These are phyloP conservation scores for Gulo gulo DNA, from an alignment of 2,113 vertebrate genomes.

Conservation along the genomic window DNA sequence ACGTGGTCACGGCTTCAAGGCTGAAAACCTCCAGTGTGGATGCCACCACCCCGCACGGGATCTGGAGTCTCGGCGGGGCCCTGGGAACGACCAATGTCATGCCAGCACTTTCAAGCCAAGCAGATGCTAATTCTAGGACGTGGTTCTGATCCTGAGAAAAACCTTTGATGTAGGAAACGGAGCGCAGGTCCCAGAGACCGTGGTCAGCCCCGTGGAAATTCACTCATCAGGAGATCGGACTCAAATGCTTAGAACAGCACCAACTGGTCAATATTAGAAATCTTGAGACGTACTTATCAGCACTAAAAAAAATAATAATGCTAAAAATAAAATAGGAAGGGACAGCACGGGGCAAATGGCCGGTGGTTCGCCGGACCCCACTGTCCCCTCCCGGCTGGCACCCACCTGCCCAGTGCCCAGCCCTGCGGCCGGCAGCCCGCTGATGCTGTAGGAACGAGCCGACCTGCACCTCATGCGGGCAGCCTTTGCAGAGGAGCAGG, in stretches of 20 bases:
- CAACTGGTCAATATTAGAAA: accelerated
- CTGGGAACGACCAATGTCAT: accelerated
- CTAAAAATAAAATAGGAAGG: neutral
- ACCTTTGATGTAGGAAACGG: accelerated
- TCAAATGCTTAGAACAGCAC: too few relatives aligned
- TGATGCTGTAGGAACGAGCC: too few relatives aligned
- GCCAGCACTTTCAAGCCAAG: too few relatives aligned
- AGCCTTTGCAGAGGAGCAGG: too few relatives aligned
- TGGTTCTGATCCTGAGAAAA: neutral
- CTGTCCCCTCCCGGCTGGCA: neutral
- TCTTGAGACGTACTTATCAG: neutral
- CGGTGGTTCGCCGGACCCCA: accelerated
- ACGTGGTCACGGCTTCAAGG: accelerated
- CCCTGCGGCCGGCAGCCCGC: accelerated
- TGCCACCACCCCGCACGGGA: accelerated
- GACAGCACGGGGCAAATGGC: neutral
- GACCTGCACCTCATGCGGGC: too few relatives aligned
- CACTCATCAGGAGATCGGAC: too few relatives aligned
- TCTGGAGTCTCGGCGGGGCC: neutral
- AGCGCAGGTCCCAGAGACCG: neutral
- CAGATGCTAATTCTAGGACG: neutral
- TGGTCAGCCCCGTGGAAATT: accelerated
- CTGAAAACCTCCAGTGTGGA: accelerated
- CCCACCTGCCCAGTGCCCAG: accelerated
- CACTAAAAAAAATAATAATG: too few relatives aligned